Conservation (phyloP, 2,113 vertebrate genomes). For the Gobio gobio region DNA sequence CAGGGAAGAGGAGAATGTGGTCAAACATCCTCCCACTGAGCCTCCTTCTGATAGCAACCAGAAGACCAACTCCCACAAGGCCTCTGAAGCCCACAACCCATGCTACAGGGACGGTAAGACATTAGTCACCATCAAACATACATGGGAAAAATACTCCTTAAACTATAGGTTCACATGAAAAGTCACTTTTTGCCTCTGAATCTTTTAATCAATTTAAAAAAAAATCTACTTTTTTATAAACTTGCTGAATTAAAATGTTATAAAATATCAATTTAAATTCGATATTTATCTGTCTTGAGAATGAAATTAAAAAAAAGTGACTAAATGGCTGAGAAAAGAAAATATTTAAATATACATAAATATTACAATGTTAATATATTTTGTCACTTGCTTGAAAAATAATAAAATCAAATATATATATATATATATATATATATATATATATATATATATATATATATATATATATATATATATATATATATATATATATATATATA, state of each 20-base stretch:
- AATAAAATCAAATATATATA: neutral
- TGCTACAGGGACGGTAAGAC: slow-evolving; percentile 71
- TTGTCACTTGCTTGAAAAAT: neutral
- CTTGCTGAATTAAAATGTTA: neutral
- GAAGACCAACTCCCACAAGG: slow-evolving; percentile 27
- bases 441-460: too few relatives aligned
- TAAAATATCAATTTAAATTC: neutral
- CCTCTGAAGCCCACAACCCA: slow-evolving; percentile 44
- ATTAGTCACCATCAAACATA: neutral
- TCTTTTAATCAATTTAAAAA: neutral
- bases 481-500: too few relatives aligned
- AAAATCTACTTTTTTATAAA: neutral
- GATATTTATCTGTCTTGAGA: neutral
- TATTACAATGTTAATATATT: neutral
- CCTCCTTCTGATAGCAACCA: slow-evolving; percentile 51
- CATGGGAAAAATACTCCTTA: neutral
- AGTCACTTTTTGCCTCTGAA: neutral
- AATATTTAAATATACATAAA: neutral
- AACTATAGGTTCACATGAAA: neutral
- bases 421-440: too few relatives aligned
- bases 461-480: too few relatives aligned
- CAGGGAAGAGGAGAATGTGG: slow-evolving; percentile 40
- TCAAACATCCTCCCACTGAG: slow-evolving; percentile 63
- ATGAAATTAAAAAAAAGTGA: neutral
- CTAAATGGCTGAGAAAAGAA: neutral